Evolutionary conservation across 2,888 invertebrate genomes (phyloP).

Genomic region (Psylliodes chrysocephalus): DNA sequence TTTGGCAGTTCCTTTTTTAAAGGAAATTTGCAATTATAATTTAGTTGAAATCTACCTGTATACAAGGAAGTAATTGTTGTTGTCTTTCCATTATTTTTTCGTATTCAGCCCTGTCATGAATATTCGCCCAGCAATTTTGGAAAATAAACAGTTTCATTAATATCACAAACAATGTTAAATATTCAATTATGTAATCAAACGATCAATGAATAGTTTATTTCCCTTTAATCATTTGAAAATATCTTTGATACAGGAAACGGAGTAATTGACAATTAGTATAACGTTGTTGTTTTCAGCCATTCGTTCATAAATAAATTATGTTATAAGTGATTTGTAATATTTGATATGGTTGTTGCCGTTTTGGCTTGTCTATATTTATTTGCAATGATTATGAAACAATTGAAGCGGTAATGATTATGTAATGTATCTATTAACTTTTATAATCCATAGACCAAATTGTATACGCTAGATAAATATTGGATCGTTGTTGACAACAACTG

Average conservation of each 20-base stretch:
- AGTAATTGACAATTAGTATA: conserved; percentile 31
- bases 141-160: conserved; percentile 14
- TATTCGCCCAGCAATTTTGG: conserved; percentile 10
- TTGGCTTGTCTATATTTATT: conserved; percentile 32
- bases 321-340: conserved; percentile 28
- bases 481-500: too few relatives aligned
- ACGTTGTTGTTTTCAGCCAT: conserved; percentile 23
- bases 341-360: conserved; percentile 7
- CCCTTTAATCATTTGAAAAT: conserved; percentile 16
- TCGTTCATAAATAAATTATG: conserved; percentile 30
- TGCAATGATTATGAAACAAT: conserved; percentile 36
- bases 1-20: not conserved
- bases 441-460: not conserved
- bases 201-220: conserved; percentile 20
- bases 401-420: conserved; percentile 43
- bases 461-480: too few relatives aligned
- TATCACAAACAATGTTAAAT: conserved; percentile 17
- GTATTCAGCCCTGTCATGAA: not conserved
- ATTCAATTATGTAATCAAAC: conserved; percentile 25
- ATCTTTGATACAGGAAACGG: conserved; percentile 30
- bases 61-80: conserved; percentile 4
- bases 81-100: conserved; percentile 3
- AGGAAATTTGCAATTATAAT: conserved; percentile 6
- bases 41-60: not conserved
- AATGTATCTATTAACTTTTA: conserved; percentile 41